Conservation (phyloP, 2,888 invertebrate species). For the Anthrax anthrax region DNA sequence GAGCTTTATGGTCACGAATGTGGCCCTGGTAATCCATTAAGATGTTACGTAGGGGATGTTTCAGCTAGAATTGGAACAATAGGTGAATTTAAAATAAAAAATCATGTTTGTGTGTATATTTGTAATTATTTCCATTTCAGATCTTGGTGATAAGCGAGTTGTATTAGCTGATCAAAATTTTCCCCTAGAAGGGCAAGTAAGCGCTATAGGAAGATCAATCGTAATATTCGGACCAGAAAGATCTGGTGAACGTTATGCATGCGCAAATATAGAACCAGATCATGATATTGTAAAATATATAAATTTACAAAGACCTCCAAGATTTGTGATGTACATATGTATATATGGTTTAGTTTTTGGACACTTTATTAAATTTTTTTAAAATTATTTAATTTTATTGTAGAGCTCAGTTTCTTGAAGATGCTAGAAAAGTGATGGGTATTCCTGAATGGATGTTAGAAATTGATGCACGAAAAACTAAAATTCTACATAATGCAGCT, state of each 20-base stretch:
- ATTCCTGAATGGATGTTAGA: conserved; percentile 83
- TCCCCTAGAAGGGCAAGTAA: conserved; percentile 63
- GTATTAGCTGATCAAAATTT: conserved; percentile 77
- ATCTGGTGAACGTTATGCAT: conserved; percentile 60
- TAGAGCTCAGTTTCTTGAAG: conserved; percentile 72
- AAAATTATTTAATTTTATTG: conserved; percentile 9
- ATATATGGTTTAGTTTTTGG: neutral
- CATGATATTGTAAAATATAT: conserved; percentile 81
- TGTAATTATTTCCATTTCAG: conserved; percentile 21
- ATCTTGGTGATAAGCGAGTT: conserved; percentile 59
- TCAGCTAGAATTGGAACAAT: conserved; percentile 74
- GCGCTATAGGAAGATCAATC: conserved; percentile 71
- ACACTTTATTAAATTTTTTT: too few relatives aligned
- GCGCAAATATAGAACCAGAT: conserved; percentile 83
- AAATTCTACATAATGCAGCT: conserved; percentile 56
- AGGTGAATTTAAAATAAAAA: conserved; percentile 26
- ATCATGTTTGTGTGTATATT: neutral
- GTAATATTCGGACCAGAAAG: conserved; percentile 67
- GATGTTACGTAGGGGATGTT: conserved; percentile 85
- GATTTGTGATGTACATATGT: conserved; percentile 60
- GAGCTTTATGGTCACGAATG: conserved; percentile 80
- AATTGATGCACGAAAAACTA: conserved; percentile 68
- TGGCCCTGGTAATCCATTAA: conserved; percentile 68
- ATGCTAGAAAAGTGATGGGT: conserved; percentile 66
- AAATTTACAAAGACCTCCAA: conserved; percentile 71